These are phyloP conservation scores for Upupa epops DNA, from an alignment of 2,113 vertebrate species.

Conservation along the genomic window DNA sequence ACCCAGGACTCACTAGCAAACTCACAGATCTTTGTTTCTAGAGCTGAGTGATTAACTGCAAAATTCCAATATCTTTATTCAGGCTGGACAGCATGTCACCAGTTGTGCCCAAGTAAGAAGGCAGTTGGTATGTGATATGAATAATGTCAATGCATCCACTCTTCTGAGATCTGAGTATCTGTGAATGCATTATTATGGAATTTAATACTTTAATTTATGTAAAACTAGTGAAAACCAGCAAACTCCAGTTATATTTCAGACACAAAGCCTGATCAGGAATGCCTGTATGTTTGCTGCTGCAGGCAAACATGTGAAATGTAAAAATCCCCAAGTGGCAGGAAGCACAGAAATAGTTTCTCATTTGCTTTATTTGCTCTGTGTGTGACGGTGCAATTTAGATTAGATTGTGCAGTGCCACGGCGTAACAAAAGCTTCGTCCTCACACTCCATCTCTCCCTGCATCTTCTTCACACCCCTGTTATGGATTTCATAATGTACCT, in stretches of 20 bases:
- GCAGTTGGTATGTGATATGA: background rate
- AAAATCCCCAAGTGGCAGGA: slow-evolving; percentile 24
- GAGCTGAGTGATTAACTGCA: background rate
- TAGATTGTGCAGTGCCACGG: background rate
- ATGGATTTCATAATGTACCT: slow-evolving; percentile 2
- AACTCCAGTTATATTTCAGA: slow-evolving; percentile 4
- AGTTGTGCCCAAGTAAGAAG: background rate
- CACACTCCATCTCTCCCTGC: background rate
- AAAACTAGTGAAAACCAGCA: background rate
- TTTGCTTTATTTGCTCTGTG: slow-evolving; percentile 25
- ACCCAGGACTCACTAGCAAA: background rate
- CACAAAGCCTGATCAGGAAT: slow-evolving; percentile 21
- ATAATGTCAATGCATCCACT: background rate
- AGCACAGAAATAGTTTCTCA: background rate
- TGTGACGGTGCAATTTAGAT: background rate
- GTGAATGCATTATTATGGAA: background rate
- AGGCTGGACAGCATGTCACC: background rate
- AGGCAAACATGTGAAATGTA: slow-evolving; percentile 23
- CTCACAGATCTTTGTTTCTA: background rate
- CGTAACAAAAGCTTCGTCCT: slow-evolving; percentile 8
- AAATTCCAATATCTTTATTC: background rate
- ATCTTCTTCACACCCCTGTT: slow-evolving; percentile 20
- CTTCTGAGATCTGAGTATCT: background rate
- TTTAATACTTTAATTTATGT: slow-evolving; percentile 1
- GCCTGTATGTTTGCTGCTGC: background rate